Evolutionary conservation across 2,888 invertebrate genomes (phyloP), one percentile per base, ranked within the genome.

Genomic region (Drosophila prolongata): DNA sequence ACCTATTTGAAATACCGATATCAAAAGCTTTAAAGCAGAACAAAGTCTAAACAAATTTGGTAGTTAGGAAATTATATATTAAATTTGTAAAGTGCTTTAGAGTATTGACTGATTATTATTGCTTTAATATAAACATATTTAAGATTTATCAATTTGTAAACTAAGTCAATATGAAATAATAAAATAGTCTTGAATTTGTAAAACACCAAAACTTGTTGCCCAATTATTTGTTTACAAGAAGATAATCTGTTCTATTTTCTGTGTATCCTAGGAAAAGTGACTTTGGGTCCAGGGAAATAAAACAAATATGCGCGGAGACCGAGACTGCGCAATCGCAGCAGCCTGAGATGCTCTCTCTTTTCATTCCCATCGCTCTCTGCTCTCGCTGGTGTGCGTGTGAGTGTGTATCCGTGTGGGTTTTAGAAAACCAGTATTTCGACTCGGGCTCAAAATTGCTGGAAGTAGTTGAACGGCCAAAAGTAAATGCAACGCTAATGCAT

Each of bases 401-500:
- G 30, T 30, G 30, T 46, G 2, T 53, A n/a, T 54, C n/a, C 62
- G 50, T 61, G 30, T 65, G 38, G 76, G 76, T 77, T 87, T 80
- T 68, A 76, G 79, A 86, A 85, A 86, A 89, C 85, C 85, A 89
- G 85, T 89, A 86, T 89, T 85, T 82, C 65, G 44, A 56, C 56
- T 59, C 27, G 69, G 34, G 14, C 46, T 46, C 42, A 64, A 64
- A 64, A 52, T 74, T 56, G 50, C 55, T 44, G 43, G 42, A 54
- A 47, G 68, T 10, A 71, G 72, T 49, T 54, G 53, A 46, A 61
- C 56, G n/a, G 46, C 71, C 58, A 52, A 60, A 66, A 69, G 58
- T 60, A 74, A 74, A 59, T 68, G 77, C 76, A 72, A 65, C 72
- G 70, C 64, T 66, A 59, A 62, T 67, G 57, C 75, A 73, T 58